Evolutionary conservation across 2,797 vertebrate genomes (phyloP).

Genomic region (Mus spretus): DNA sequence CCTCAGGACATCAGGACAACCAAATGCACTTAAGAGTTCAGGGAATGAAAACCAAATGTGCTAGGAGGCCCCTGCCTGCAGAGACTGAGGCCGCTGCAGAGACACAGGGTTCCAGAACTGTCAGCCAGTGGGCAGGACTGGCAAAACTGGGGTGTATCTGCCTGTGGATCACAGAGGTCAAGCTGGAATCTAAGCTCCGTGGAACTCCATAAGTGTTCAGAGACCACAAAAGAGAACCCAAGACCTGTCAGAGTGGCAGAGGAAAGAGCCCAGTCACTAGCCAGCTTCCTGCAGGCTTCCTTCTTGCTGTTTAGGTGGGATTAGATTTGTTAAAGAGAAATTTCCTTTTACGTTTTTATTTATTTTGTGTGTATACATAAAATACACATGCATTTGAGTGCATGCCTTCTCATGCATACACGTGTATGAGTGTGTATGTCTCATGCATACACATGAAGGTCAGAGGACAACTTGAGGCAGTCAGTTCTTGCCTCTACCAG

Average conservation of each 20-base stretch:
- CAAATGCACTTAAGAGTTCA: constrained; percentile 4
- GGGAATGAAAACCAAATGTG: constrained; percentile 86
- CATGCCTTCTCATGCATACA: too few species aligned
- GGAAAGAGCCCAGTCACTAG: neutral
- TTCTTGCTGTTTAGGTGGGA: neutral
- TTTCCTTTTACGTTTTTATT: neutral
- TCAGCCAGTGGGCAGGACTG: neutral
- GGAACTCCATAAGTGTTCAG: neutral
- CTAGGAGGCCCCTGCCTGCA: neutral
- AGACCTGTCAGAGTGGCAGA: neutral
- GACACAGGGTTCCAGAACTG: neutral
- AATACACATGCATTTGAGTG: neutral
- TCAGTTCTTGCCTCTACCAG: neutral
- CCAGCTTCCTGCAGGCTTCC: neutral
- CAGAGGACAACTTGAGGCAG: neutral
- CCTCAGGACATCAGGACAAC: constrained; percentile 16
- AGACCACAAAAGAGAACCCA: neutral
- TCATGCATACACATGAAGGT: too few species aligned
- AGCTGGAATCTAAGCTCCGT: neutral
- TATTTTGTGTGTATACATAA: neutral
- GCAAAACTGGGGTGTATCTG: rapidly evolving
- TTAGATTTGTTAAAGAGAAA: neutral
- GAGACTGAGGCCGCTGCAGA: rapidly evolving
- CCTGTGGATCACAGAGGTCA: rapidly evolving
- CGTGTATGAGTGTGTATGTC: neutral